Base-by-base conservation (phyloP, 2,113 vertebrate genomes). In the Accipiter cooperii region DNA sequence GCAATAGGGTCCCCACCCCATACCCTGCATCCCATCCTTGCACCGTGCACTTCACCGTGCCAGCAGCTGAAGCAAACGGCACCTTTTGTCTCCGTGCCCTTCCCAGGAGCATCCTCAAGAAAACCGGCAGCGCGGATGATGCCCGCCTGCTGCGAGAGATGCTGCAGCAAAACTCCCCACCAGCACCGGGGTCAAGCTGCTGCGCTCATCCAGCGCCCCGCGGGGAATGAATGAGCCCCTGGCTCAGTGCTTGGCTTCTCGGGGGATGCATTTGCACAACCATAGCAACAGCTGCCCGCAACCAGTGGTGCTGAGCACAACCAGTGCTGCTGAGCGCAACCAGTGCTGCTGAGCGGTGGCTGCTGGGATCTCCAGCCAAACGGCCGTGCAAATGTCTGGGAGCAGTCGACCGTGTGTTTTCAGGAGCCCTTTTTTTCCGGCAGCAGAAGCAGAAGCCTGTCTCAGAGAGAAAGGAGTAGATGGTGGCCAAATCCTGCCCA, bases 371-470 rank as follows among this genome's bases (percentile, higher is more conserved):
- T 66, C 64, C 63, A 70, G 91, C 34, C 64, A 40, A 61, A 74
- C 51, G 40, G 29, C 58, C 34, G 34, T 29, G 46, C 52, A 24
- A n/a, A 63, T 0, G 47, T 11, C 57, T 63, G 87, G 76, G 55
- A 31, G 31, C 0, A 0, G 18, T 8, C 5, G 17, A 7, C 10
- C 1, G 4, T 2, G 12, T 40, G 60, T 29, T 93, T 84, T 54
- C 3, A 2, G 58, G 65, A 85, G 38, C 61, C 34, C 25, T 84
- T 49, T 88, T 88, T 49, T 77, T 31, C 46, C 64, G 68, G 55
- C 68, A 80, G 71, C 51, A 63, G 79, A 13, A 81, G 33, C 47
- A 78, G 7, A 24, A 84, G 14, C 5, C 38, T 29, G 16, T 78
- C 42, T 58, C n/a, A 6, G 38, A 54, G 34, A 89, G 69, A 71